Conservation (phyloP, 2,113 vertebrate genomes). For the Cottus gobio region DNA sequence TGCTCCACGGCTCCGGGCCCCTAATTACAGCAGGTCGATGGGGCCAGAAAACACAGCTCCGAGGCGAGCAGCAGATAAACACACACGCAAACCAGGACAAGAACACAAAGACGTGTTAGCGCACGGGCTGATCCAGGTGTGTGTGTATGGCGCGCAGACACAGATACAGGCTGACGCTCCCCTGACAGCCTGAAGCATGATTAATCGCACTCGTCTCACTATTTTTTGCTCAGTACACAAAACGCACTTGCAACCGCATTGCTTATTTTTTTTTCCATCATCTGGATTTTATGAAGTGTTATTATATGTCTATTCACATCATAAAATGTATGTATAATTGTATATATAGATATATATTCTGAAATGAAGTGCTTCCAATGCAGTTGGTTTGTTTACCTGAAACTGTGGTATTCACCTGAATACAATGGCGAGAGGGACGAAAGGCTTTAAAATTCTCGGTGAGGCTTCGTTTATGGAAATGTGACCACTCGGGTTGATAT, state of each 20-base stretch:
- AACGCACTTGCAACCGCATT: neutral
- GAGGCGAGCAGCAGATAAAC: slow-evolving; percentile 50
- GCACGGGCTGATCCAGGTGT: neutral
- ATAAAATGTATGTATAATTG: neutral
- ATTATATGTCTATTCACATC: too few relatives aligned
- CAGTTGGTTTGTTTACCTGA: slow-evolving; percentile 1
- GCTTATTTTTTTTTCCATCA: too few relatives aligned
- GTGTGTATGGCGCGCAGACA: neutral
- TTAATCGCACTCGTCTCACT: slow-evolving; percentile 18
- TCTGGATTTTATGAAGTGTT: too few relatives aligned
- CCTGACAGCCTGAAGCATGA: slow-evolving; percentile 20
- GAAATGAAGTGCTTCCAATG: neutral
- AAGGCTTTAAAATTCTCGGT: neutral
- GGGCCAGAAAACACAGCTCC: slow-evolving; percentile 58
- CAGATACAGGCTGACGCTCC: slow-evolving; percentile 11
- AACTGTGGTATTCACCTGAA: neutral
- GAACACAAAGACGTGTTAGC: slow-evolving; percentile 36
- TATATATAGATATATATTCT: neutral
- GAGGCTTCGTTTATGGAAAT: slow-evolving; percentile 41
- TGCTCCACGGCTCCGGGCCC: slow-evolving; percentile 53
- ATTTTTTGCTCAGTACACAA: neutral
- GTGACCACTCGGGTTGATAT: neutral
- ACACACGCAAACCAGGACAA: slow-evolving; percentile 35
- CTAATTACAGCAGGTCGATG: slow-evolving; percentile 73
- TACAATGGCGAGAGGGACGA: neutral